Evolutionary conservation across 2,797 vertebrate genomes (phyloP).

Genomic region (Iguana delicatissima): DNA sequence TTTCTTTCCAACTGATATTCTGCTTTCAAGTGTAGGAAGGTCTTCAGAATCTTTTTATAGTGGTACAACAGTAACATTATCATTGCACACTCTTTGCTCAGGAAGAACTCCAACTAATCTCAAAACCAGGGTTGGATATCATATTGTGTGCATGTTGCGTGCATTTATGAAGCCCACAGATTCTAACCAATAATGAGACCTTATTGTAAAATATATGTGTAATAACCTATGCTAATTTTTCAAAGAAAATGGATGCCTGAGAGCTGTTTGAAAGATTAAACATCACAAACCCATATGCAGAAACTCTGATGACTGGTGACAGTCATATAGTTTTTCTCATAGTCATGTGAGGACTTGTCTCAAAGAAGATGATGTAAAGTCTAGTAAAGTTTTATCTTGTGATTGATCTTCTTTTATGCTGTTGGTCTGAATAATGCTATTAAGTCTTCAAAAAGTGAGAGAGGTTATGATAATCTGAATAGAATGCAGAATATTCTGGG

Average conservation of each 20-base stretch:
- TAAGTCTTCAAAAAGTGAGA: constrained; percentile 58
- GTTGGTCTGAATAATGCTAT: constrained; percentile 59
- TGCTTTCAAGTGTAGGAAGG: background rate
- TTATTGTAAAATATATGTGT: background rate
- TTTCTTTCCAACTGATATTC: background rate
- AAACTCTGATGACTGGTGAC: background rate
- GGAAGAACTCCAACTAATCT: background rate
- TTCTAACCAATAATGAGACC: background rate
- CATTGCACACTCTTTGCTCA: background rate
- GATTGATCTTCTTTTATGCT: constrained; percentile 71
- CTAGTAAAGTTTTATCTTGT: constrained; percentile 57
- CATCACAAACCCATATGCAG: constrained; percentile 14
- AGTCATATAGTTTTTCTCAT: constrained; percentile 41
- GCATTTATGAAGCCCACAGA: background rate
- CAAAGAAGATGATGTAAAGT: constrained; percentile 42
- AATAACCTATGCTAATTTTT: background rate
- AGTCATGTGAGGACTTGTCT: constrained; percentile 62
- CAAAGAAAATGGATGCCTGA: constrained; percentile 26
- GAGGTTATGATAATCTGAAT: constrained; percentile 52
- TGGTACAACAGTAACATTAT: background rate
- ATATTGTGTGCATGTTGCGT: background rate
- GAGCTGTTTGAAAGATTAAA: constrained; percentile 19
- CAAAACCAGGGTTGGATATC: background rate
- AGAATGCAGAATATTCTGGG: constrained; percentile 39
- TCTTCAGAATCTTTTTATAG: background rate